Evolutionary conservation across 2,797 vertebrate genomes (phyloP).

Genomic region (Falco biarmicus): DNA sequence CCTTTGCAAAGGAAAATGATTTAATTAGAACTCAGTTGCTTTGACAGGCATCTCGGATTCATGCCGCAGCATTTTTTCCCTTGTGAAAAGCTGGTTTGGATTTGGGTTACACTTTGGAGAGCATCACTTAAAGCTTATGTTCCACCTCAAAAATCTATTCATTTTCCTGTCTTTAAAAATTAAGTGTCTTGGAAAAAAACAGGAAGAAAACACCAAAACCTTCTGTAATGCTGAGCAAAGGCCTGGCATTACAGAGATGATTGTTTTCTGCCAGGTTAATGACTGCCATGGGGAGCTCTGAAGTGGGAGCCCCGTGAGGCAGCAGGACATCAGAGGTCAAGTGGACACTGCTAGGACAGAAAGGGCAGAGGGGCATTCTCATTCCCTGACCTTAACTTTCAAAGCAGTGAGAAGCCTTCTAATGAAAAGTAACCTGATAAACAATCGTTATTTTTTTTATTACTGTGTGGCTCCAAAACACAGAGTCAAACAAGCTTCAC

Average conservation of each 20-base stretch:
- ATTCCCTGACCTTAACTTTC: background rate
- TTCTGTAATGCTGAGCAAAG: background rate
- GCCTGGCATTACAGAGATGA: background rate
- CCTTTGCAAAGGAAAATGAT: background rate
- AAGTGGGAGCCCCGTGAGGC: background rate
- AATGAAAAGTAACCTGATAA: background rate
- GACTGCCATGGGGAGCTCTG: background rate
- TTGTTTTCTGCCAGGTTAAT: fast-evolving
- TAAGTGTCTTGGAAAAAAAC: background rate
- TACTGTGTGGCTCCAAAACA: background rate
- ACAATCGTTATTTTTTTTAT: fast-evolving
- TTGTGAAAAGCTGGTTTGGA: background rate
- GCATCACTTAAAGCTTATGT: background rate
- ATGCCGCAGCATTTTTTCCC: background rate
- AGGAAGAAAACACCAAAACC: background rate
- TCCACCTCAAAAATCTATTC: background rate
- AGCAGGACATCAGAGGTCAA: background rate
- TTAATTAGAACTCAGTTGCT: background rate
- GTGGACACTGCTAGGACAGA: background rate
- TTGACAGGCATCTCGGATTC: background rate
- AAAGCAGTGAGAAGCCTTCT: background rate
- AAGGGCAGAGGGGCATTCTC: background rate
- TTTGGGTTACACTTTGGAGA: background rate
- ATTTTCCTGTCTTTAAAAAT: background rate
- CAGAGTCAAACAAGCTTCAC: fast-evolving